Conservation (phyloP, 2,888 invertebrate species). For the Keiferia lycopersicella region DNA sequence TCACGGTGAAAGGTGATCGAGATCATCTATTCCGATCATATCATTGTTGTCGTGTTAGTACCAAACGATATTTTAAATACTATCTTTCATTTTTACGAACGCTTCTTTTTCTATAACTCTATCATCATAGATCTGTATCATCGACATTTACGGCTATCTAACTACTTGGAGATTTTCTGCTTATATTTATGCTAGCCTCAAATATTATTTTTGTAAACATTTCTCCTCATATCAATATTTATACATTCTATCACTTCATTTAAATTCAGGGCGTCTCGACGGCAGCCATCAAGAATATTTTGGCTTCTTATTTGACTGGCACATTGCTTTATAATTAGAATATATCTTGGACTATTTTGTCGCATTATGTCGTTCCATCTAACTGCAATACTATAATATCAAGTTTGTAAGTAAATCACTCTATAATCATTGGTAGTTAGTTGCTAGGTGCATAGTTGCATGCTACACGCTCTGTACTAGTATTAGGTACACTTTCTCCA, state of each 20-base stretch:
- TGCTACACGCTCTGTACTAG: slow-evolving; percentile 41
- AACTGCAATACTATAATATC: neutral
- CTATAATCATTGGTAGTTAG: slow-evolving; percentile 29
- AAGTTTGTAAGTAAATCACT: slow-evolving; percentile 16
- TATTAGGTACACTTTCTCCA: slow-evolving; percentile 48
- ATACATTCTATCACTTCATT: slow-evolving; percentile 25
- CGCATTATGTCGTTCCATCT: neutral
- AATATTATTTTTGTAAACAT: neutral
- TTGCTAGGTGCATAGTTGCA: slow-evolving; percentile 38
- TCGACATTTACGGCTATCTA: too few relatives aligned
- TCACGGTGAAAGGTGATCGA: slow-evolving; percentile 39
- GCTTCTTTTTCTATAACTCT: slow-evolving; percentile 8
- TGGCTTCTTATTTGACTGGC: slow-evolving; percentile 10
- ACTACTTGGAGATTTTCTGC: neutral
- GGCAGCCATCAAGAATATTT: slow-evolving; percentile 2
- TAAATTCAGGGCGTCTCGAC: slow-evolving; percentile 18
- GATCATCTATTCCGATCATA: slow-evolving; percentile 25
- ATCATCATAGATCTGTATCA: slow-evolving; percentile 6
- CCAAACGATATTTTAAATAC: neutral
- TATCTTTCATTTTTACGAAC: slow-evolving; percentile 6
- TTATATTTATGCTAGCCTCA: neutral
- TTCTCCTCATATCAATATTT: slow-evolving; percentile 13
- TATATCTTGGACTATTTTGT: slow-evolving; percentile 16
- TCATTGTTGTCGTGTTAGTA: slow-evolving; percentile 2
- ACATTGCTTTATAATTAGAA: slow-evolving; percentile 19